Evolutionary conservation across 2,888 invertebrate genomes (phyloP).

Genomic region (Noctuana brunneofusca): DNA sequence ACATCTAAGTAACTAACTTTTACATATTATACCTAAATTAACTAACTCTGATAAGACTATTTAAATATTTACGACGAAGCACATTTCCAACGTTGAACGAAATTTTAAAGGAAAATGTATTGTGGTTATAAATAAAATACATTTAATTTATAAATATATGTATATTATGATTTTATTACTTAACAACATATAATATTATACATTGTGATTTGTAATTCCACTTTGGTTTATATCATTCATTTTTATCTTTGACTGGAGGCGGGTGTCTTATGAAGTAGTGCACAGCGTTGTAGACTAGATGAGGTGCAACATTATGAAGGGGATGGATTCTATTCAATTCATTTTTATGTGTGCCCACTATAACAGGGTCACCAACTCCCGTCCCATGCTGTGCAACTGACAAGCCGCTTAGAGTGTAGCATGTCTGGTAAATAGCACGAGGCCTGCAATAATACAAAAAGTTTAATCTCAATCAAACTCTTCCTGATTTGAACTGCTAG

Average conservation of each 20-base stretch:
- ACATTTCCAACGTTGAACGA: neutral
- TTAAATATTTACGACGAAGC: too few relatives aligned
- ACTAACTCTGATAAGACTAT: too few relatives aligned
- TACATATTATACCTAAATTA: too few relatives aligned
- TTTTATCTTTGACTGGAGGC: slow-evolving; percentile 71
- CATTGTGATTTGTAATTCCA: slow-evolving; percentile 3
- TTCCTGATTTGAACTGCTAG: neutral
- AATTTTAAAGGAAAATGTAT: neutral
- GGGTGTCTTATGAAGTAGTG: slow-evolving; percentile 77
- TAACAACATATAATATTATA: slow-evolving; percentile 17
- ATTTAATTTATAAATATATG: neutral
- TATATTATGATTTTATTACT: slow-evolving; percentile 19
- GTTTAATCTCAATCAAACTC: neutral
- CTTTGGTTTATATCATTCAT: slow-evolving; percentile 49
- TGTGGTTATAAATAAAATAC: neutral
- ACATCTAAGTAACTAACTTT: too few relatives aligned
- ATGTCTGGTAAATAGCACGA: slow-evolving; percentile 97
- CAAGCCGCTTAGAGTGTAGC: slow-evolving; percentile 97
- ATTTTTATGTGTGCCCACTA: slow-evolving; percentile 87
- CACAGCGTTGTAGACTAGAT: slow-evolving; percentile 78
- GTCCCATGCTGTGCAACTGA: slow-evolving; percentile 93
- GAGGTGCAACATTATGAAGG: slow-evolving; percentile 90
- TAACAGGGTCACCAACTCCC: slow-evolving; percentile 71
- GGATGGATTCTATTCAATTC: slow-evolving; percentile 91
- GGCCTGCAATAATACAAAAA: slow-evolving; percentile 80